These are phyloP conservation scores for Lysandra coridon DNA, from an alignment of 2,888 invertebrate genomes.

Conservation along the genomic window DNA sequence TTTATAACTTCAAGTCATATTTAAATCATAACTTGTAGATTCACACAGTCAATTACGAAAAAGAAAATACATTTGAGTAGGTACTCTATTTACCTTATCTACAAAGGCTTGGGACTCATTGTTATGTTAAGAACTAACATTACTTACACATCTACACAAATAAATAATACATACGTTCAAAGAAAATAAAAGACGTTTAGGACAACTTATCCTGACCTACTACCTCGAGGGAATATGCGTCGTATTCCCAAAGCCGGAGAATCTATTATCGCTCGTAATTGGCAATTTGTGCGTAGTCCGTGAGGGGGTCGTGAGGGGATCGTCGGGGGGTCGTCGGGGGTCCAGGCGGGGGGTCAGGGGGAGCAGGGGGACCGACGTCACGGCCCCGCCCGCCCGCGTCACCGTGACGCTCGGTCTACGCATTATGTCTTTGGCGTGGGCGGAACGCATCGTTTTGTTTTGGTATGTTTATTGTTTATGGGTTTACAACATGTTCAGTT, in stretches of 20 bases:
- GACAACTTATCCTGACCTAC: constrained; percentile 39
- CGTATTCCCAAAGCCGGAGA: constrained; percentile 36
- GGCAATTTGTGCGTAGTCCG: constrained; percentile 10
- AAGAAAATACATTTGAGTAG: not conserved
- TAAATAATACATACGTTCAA: constrained; percentile 15
- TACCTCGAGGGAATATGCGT: constrained; percentile 30
- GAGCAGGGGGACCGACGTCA: constrained; percentile 50
- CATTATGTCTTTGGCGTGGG: constrained; percentile 10
- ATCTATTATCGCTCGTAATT: constrained; percentile 36
- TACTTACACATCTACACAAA: not conserved
- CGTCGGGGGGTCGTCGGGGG: not conserved
- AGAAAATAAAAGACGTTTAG: constrained; percentile 27
- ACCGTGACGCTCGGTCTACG: not conserved
- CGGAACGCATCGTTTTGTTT: not conserved
- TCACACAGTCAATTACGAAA: not conserved
- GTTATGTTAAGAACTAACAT: constrained; percentile 4
- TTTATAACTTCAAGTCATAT: too few relatives aligned
- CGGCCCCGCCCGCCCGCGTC: constrained; percentile 43
- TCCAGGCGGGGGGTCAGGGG: not conserved
- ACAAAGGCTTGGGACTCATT: not conserved
- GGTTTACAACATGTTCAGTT: not conserved
- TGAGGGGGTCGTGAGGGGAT: not conserved
- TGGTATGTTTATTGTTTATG: not conserved
- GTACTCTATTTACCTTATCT: not conserved
- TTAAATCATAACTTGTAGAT: not conserved